Conservation (phyloP, 2,888 invertebrate species). For the Netelia virgata region DNA sequence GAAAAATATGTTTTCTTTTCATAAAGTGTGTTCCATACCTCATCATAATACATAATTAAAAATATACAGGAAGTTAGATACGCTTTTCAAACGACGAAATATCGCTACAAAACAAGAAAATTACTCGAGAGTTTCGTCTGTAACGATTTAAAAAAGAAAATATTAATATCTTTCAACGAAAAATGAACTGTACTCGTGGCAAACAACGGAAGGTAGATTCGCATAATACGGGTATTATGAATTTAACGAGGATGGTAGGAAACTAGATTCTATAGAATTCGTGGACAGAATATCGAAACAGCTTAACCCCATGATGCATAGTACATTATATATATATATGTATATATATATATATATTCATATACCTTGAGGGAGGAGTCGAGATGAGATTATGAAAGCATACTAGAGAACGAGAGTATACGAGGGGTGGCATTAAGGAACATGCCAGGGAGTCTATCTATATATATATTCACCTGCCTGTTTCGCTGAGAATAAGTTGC, state of each 20-base stretch:
- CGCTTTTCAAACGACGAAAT: too few species aligned
- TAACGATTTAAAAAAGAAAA: too few species aligned
- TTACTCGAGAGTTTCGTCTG: too few species aligned
- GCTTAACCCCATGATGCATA: slow-evolving; percentile 36
- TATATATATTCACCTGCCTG: background rate
- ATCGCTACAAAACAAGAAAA: too few species aligned
- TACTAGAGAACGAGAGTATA: slow-evolving; percentile 29
- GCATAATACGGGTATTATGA: background rate
- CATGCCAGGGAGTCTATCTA: background rate
- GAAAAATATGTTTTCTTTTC: too few species aligned
- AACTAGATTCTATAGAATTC: slow-evolving; percentile 39
- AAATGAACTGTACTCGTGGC: background rate
- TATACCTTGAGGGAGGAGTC: background rate
- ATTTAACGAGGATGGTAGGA: background rate
- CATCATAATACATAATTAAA: too few species aligned
- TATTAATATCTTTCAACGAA: background rate
- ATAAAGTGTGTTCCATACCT: too few species aligned
- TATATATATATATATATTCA: background rate
- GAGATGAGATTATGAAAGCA: slow-evolving; percentile 35
- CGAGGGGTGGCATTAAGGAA: slow-evolving; percentile 22
- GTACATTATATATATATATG: background rate
- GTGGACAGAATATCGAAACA: slow-evolving; percentile 42
- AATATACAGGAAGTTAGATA: too few species aligned
- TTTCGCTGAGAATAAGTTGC: slow-evolving; percentile 8
- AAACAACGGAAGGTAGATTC: background rate